A percentile compares a stretch with the other conserved stretches of the same genome.
Evolutionary conservation across 2,797 vertebrate species (phyloP).

Genomic region (Fringilla coelebs): DNA sequence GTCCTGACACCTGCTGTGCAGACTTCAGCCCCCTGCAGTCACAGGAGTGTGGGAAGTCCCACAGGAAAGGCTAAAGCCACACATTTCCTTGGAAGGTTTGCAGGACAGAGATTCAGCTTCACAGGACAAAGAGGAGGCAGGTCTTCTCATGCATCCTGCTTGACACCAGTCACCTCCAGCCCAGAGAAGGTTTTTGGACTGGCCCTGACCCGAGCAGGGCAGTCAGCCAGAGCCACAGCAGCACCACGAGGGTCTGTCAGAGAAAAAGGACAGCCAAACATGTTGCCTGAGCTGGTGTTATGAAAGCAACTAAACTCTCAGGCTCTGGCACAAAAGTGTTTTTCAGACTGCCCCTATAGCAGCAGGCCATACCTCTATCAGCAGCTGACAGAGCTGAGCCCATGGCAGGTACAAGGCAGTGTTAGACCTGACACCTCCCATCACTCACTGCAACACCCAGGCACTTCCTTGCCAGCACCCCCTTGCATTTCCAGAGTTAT

Average conservation of each 20-base stretch:
- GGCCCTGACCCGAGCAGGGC: background rate
- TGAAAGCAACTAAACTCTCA: background rate
- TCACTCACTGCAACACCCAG: background rate
- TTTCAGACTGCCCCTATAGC: background rate
- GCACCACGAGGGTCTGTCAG: background rate
- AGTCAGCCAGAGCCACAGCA: background rate
- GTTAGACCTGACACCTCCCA: background rate
- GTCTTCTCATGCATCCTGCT: background rate
- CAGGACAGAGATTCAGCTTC: background rate
- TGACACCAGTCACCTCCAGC: background rate
- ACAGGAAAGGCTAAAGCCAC: background rate
- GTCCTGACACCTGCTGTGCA: background rate
- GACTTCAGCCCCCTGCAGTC: background rate
- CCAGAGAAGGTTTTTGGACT: background rate
- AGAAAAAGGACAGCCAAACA: background rate
- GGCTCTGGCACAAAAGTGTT: background rate
- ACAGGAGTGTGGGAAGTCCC: background rate
- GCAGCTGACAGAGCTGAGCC: background rate
- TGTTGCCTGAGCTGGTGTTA: fast-evolving
- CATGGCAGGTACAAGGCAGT: background rate
- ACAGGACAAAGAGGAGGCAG: background rate
- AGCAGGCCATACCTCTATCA: background rate
- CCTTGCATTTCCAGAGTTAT: background rate
- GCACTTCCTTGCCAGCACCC: background rate
- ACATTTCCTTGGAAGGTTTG: background rate